phyloP scores from a whole-genome alignment of 2,113 vertebrate genomes.

The Crotophaga sulcirostris region DNA sequence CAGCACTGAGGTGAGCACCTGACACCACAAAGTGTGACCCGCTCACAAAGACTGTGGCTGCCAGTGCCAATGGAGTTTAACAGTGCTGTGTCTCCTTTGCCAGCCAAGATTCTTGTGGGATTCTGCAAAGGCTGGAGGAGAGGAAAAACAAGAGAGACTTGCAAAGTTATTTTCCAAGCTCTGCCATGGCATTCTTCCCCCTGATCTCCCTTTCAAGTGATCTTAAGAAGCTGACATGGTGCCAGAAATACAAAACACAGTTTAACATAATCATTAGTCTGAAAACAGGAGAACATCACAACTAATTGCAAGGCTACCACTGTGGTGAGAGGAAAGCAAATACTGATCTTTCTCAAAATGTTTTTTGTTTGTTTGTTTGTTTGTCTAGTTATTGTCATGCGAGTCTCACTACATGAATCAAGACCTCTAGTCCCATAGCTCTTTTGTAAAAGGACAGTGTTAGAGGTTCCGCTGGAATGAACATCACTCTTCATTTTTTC shows the following conservation, averaged over 20 bases:
- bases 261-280: neutral
- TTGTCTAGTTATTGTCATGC: neutral
- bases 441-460: neutral
- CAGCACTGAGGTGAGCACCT: neutral
- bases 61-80: rapidly evolving
- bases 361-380: neutral
- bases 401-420: neutral
- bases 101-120: neutral
- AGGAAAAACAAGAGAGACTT: neutral
- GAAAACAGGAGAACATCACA: neutral
- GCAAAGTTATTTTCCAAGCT: neutral
- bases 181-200: neutral
- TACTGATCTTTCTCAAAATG: neutral
- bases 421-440: neutral
- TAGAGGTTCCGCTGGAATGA: neutral
- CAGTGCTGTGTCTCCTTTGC: neutral
- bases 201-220: conserved; percentile 3
- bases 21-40: neutral
- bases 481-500: neutral
- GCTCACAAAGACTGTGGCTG: rapidly evolving
- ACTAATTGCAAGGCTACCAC: neutral
- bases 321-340: neutral
- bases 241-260: neutral
- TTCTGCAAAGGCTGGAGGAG: neutral
- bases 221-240: neutral